A percentile compares a stretch with the other conserved stretches of the same genome.
Conservation (phyloP, 1,140 invertebrate genomes). For the Heliconius hermathena region DNA sequence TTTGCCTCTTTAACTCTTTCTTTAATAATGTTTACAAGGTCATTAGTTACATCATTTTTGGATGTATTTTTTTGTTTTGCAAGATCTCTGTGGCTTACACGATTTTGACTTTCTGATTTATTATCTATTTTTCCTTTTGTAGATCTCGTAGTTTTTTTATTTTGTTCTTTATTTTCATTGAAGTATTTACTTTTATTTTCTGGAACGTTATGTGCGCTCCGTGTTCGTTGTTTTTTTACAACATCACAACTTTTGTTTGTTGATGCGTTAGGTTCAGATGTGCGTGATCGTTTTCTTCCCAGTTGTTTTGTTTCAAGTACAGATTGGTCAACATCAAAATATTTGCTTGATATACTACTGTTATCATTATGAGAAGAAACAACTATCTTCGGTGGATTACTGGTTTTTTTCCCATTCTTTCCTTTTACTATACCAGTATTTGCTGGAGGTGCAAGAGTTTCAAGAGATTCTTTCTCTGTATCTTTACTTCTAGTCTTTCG, state of each 20-base stretch:
- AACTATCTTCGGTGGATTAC: slow-evolving; percentile 53
- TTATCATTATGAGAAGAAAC: slow-evolving; percentile 51
- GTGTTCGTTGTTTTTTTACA: slow-evolving; percentile 51
- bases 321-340: slow-evolving; percentile 52
- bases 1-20: slow-evolving; percentile 74
- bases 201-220: slow-evolving; percentile 55
- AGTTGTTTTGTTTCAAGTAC: slow-evolving; percentile 21
- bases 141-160: slow-evolving; percentile 33
- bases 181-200: slow-evolving; percentile 75
- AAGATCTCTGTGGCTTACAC: slow-evolving; percentile 71
- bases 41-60: slow-evolving; percentile 73
- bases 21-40: slow-evolving; percentile 79
- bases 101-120: slow-evolving; percentile 49
- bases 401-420: slow-evolving; percentile 29
- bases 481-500: slow-evolving; percentile 23
- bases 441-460: not conserved
- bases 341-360: slow-evolving; percentile 57
- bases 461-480: not conserved
- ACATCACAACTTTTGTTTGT: slow-evolving; percentile 35
- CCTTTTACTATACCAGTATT: slow-evolving; percentile 30
- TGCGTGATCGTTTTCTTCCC: slow-evolving; percentile 62
- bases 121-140: slow-evolving; percentile 39
- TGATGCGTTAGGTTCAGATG: slow-evolving; percentile 45
- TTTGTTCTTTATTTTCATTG: slow-evolving; percentile 32
- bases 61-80: slow-evolving; percentile 52